These are phyloP conservation scores for Menidia menidia DNA, from an alignment of 2,797 vertebrate genomes.

Conservation along the genomic window DNA sequence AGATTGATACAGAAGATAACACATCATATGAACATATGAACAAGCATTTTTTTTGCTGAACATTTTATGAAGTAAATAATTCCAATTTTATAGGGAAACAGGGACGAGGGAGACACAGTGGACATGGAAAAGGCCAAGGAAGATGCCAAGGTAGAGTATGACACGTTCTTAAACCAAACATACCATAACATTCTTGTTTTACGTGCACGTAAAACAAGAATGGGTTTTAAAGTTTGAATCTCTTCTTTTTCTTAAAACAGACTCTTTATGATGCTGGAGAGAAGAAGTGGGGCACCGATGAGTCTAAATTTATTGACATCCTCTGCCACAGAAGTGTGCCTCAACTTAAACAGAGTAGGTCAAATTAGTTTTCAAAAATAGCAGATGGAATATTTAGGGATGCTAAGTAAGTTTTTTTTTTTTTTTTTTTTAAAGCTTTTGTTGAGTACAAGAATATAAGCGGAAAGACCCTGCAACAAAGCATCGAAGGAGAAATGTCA, in stretches of 20 bases:
- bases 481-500: conserved; percentile 84
- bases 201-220: no score
- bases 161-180: background rate
- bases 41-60: background rate
- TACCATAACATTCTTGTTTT: background rate
- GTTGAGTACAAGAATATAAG: conserved; percentile 84
- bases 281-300: conserved; percentile 83
- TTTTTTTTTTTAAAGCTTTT: conserved; percentile 73
- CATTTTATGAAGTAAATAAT: background rate
- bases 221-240: no score
- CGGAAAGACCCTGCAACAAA: conserved; percentile 84
- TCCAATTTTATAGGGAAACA: conserved; percentile 64
- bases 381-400: background rate
- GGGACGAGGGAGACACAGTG: conserved; percentile 72
- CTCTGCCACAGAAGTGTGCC: conserved; percentile 81
- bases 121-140: conserved; percentile 71
- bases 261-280: conserved; percentile 84
- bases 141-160: conserved; percentile 77
- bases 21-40: no score
- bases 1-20: no score
- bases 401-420: background rate
- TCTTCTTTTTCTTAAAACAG: conserved; percentile 32
- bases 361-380: accelerated
- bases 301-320: conserved; percentile 83
- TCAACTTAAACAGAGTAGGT: conserved; percentile 81